Percentiles rank a stretch among this genome's conserved stretches.
phyloP scores from a whole-genome alignment of 2,888 invertebrate species.

The Cacoxenus indagator region DNA sequence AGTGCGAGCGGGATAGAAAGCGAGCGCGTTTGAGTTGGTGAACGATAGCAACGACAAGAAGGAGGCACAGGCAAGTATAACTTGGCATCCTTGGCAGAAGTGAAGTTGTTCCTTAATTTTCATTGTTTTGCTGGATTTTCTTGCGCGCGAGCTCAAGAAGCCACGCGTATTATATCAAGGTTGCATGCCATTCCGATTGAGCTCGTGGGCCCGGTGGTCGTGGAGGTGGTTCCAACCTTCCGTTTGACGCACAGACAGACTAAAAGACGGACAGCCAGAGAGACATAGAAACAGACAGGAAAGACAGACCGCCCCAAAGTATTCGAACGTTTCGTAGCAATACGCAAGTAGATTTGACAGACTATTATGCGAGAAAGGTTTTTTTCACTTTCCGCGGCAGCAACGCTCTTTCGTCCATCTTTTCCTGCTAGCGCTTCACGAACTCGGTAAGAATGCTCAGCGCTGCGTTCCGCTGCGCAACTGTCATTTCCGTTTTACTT shows the following conservation, averaged over 20 bases:
- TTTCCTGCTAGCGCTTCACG: slow-evolving; percentile 7
- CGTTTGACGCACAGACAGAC: slow-evolving; percentile 22
- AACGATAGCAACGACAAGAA: not conserved
- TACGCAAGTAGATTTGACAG: slow-evolving; percentile 57
- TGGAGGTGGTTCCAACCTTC: slow-evolving; percentile 29
- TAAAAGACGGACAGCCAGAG: slow-evolving; percentile 16
- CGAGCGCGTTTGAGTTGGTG: not conserved
- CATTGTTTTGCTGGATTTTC: slow-evolving; percentile 19
- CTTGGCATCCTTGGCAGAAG: not conserved
- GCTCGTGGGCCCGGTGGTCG: not conserved
- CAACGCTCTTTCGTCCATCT: slow-evolving; percentile 7
- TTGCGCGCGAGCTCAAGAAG: not conserved
- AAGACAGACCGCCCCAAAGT: too few relatives aligned
- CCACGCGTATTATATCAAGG: not conserved
- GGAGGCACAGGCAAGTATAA: slow-evolving; percentile 6
- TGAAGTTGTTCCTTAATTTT: slow-evolving; percentile 17
- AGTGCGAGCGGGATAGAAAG: not conserved
- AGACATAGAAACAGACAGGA: too few relatives aligned
- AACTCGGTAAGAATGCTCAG: slow-evolving; percentile 43
- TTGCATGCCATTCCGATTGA: not conserved
- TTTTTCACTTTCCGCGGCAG: slow-evolving; percentile 62
- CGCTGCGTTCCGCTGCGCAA: slow-evolving; percentile 56
- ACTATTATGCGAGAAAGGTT: slow-evolving; percentile 67
- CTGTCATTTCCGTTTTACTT: slow-evolving; percentile 69
- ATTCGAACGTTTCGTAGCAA: not conserved